Base-by-base conservation (phyloP, 2,797 vertebrate genomes). In the Poliocrania exsul region DNA sequence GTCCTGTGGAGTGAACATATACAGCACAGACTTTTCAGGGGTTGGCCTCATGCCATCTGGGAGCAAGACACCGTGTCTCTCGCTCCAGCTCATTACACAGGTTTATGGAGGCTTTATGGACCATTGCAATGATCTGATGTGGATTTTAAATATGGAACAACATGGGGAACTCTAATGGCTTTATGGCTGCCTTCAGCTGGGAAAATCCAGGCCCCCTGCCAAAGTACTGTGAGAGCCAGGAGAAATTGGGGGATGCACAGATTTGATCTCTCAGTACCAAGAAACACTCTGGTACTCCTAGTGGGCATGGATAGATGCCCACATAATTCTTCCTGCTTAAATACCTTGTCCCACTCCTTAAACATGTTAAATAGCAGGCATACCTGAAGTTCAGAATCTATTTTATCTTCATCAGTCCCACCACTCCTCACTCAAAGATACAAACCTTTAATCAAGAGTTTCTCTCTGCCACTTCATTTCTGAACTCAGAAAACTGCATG, bases 61-160 rank as follows among this genome's bases (percentile, higher is more conserved):
- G 81, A 88, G 42, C 15, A 72, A 85, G 69, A 37, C 46, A 44
- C 64, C 0, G 0, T 73, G 31, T 14, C 72, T 91, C 77, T 20
- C 72, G 75, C 35, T 84, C 42, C 61, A 81, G 91, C 66, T 86
- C 83, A 88, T 81, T 96, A 71, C 75, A 66, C 62, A 57, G 69
- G 69, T 78, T 95, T 92, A 66, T 81, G 81, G 86, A 89, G 69
- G 65, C 58, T 95, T 95, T 91, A 93, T 91, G 92, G 91, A 38
- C 81, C 86, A 28, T 92, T 92, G n/a, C 65, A 73, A 25, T 2
- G 25, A 86, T 46, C 71, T 29, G 24, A 78, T 26, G 62, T 79
- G 69, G 87, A 25, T 72, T 86, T 96, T 81, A 91, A 91, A 62
- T 31, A 53, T 35, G 79, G 58, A 91, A 71, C n/a, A 88, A 83